Conservation (phyloP, 2,888 invertebrate genomes). For the Drosophila monieri region DNA sequence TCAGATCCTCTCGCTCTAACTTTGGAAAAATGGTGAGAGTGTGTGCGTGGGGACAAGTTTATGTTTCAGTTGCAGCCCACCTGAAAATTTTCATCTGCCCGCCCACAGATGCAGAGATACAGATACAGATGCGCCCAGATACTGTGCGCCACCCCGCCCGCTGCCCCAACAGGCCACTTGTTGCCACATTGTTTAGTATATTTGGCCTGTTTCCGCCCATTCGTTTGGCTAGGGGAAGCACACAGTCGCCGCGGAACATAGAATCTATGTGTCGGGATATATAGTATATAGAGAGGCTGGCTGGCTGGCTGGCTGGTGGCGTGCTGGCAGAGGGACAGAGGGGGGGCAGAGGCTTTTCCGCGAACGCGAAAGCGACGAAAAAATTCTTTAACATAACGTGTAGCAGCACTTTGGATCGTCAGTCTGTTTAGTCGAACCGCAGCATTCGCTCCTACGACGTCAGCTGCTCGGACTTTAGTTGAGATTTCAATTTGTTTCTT, state of each 20-base stretch:
- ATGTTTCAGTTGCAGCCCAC: slow-evolving; percentile 71
- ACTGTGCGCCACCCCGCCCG: slow-evolving; percentile 1
- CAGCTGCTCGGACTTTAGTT: slow-evolving; percentile 84
- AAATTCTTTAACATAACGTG: slow-evolving; percentile 84
- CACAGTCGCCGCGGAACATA: background rate
- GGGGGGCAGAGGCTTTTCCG: slow-evolving; percentile 75
- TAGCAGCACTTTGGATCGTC: slow-evolving; percentile 83
- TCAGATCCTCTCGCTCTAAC: slow-evolving; percentile 30
- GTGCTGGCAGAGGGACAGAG: background rate
- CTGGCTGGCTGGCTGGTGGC: background rate
- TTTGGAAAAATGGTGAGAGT: slow-evolving; percentile 56
- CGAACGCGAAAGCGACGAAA: slow-evolving; percentile 66
- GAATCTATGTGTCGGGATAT: slow-evolving; percentile 18
- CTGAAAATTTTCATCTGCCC: slow-evolving; percentile 57
- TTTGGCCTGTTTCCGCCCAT: slow-evolving; percentile 54
- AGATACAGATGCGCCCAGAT: background rate
- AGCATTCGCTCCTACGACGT: slow-evolving; percentile 85
- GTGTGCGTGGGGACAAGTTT: slow-evolving; percentile 61
- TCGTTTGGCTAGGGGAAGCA: slow-evolving; percentile 20
- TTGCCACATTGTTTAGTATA: slow-evolving; percentile 49
- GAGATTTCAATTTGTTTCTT: slow-evolving; percentile 84
- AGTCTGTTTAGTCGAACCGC: slow-evolving; percentile 85
- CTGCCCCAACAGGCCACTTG: slow-evolving; percentile 34
- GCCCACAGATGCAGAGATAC: slow-evolving; percentile 11
- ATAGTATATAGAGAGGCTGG: slow-evolving; percentile 14